phyloP scores from a whole-genome alignment of 2,113 vertebrate genomes.

The Sinocyclocheilus maitianheensis region DNA sequence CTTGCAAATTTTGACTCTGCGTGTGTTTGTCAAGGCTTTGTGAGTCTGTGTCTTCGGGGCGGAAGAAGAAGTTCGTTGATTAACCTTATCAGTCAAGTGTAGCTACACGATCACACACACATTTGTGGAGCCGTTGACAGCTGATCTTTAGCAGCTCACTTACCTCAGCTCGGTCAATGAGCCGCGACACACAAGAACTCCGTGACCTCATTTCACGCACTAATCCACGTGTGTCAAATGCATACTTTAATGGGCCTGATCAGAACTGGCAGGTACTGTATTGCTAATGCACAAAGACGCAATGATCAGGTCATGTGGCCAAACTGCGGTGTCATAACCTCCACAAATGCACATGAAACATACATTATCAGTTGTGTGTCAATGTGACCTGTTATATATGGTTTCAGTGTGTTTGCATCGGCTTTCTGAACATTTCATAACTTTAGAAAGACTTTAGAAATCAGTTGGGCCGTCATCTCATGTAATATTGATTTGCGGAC shows the following conservation, averaged over 20 bases:
- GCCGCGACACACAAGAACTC: neutral
- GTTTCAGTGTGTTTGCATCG: neutral
- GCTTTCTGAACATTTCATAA: constrained; percentile 1
- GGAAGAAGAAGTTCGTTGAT: neutral
- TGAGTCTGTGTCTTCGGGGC: neutral
- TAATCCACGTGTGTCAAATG: constrained; percentile 15
- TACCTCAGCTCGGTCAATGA: neutral
- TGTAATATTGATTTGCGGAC: neutral
- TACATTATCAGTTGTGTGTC: neutral
- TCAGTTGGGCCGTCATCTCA: neutral
- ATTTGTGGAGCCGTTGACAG: constrained; percentile 5
- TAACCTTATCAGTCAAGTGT: neutral
- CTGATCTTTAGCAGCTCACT: constrained; percentile 19
- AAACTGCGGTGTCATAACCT: neutral
- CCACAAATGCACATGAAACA: neutral
- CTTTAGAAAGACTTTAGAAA: neutral
- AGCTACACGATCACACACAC: neutral
- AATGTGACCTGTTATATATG: neutral
- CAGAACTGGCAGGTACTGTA: neutral
- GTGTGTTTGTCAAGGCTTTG: neutral
- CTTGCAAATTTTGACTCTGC: neutral
- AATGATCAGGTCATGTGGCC: neutral
- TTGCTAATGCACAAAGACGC: neutral
- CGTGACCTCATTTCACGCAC: neutral
- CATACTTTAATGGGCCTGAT: neutral